Percentiles rank a stretch among this genome's conserved stretches.
phyloP scores from a whole-genome alignment of 2,113 vertebrate genomes.

The Pagrus major region DNA sequence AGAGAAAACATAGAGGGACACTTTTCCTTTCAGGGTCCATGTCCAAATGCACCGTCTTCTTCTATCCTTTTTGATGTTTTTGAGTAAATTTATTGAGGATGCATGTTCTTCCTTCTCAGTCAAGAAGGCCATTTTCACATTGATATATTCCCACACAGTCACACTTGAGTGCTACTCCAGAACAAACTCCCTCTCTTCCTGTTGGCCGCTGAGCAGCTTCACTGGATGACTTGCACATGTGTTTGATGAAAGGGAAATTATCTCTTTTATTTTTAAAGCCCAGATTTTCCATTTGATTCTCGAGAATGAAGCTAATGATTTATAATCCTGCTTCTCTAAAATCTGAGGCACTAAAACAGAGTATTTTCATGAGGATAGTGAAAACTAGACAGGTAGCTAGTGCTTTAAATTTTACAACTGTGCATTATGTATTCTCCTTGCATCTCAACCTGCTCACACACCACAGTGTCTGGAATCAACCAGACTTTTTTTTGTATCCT shows the following conservation, averaged over 20 bases:
- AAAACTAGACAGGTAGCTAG: not conserved
- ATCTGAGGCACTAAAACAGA: not conserved
- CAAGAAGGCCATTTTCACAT: not conserved
- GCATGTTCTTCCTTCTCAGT: not conserved
- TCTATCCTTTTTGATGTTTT: not conserved
- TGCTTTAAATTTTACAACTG: not conserved
- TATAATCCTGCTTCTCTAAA: not conserved
- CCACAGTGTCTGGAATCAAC: not conserved
- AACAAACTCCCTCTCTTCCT: conserved; percentile 2
- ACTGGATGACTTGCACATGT: conserved; percentile 24
- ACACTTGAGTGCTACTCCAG: not conserved
- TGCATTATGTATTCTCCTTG: conserved; percentile 5
- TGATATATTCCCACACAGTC: conserved; percentile 13
- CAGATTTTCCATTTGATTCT: conserved; percentile 1
- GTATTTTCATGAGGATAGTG: not conserved
- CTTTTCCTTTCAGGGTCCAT: not conserved
- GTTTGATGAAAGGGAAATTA: conserved; percentile 10
- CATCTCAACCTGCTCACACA: not conserved
- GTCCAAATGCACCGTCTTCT: not conserved
- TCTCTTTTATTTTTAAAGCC: conserved; percentile 1
- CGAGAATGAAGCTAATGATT: not conserved
- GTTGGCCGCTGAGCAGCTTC: not conserved
- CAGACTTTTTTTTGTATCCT: not conserved
- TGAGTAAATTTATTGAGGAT: not conserved
- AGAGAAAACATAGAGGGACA: not conserved